Evolutionary conservation across 2,888 invertebrate genomes (phyloP).

Genomic region (Epirrhoe tristata): DNA sequence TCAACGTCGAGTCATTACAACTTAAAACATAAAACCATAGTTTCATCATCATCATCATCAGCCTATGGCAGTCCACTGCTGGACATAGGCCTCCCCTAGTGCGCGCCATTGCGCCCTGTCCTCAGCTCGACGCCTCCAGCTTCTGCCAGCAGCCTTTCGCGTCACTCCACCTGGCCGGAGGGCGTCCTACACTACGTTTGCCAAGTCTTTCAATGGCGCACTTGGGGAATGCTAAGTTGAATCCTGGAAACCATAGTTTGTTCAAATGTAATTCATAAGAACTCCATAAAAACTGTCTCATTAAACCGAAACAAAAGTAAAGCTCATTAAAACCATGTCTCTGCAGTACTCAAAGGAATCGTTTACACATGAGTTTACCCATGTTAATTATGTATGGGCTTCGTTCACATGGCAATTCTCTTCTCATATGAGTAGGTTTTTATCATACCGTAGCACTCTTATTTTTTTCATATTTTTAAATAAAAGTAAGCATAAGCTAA

Average conservation of each 20-base stretch:
- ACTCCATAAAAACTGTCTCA: slow-evolving; percentile 4
- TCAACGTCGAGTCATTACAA: too few species aligned
- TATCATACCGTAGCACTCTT: not conserved
- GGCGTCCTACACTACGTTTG: too few species aligned
- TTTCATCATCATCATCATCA: too few species aligned
- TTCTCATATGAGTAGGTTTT: not conserved
- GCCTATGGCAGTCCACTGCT: too few species aligned
- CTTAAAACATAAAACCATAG: not conserved
- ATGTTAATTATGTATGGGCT: slow-evolving; percentile 33
- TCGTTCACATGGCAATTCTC: slow-evolving; percentile 35
- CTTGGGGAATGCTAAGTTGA: too few species aligned
- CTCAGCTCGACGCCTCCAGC: too few species aligned
- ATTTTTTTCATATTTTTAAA: not conserved
- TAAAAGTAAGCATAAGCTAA: not conserved
- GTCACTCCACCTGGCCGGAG: too few species aligned
- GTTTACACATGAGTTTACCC: slow-evolving; percentile 20
- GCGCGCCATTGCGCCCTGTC: too few species aligned
- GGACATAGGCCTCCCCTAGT: too few species aligned
- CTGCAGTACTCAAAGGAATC: slow-evolving; percentile 15
- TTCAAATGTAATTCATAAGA: not conserved
- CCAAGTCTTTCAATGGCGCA: too few species aligned
- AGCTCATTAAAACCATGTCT: slow-evolving; percentile 21
- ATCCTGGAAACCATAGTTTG: too few species aligned
- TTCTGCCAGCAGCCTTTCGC: too few species aligned
- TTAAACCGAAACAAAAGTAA: slow-evolving; percentile 22